Evolutionary conservation across 1,140 invertebrate genomes (phyloP), one percentile per base, ranked within the genome.

Genomic region (Macrobrachium rosenbergii): DNA sequence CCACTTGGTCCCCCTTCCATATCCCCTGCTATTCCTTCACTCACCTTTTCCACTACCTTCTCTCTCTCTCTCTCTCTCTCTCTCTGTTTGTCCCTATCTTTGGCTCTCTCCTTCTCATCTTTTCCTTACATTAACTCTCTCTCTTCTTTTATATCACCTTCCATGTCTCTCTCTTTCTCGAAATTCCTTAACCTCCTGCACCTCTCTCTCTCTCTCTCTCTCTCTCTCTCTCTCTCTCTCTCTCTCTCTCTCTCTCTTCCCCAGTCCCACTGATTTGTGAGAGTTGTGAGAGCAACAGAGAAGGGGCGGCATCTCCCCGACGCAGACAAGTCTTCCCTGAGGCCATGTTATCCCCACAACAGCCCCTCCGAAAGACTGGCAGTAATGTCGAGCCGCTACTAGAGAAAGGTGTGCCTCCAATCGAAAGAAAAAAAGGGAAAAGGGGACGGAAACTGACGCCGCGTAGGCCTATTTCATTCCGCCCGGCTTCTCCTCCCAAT

Each of bases 141-240:
- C 69, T 73, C n/a, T 72, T 75, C 73, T 75, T 52, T n/a, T 75
- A 28, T 75, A 37, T 75, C 73, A 45, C 73, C 17, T 19, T 2
- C 5, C 5, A 19, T 14, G 14, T 28, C 21, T 14, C 19, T 37
- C 21, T 19, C 2, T n/a, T 14, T 28, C 14, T 28, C 28, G 2
- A 2, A 14, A 21, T 19, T 14, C 28, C 69, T 37, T n/a, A 37
- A 12, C 76, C 21, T 45, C 59, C 37, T 59, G 45, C 58, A 37
- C 28, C 73, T 37, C 73, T 76, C 73, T 37, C 76, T 78, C n/a
- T 60, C 76, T 78, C 76, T 60, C 76, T 78, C 76, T 78, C 76
- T 60, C 52, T 80, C 78, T 63, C 78, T 80, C 78, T 63, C 78
- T 80, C 78, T 63, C 78, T 80, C 78, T 62, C 78, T 60, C 76